A percentile compares a stretch with the other conserved stretches of the same genome.
These are phyloP conservation scores for Periplaneta americana DNA, from an alignment of 1,140 invertebrate species.

Conservation along the genomic window DNA sequence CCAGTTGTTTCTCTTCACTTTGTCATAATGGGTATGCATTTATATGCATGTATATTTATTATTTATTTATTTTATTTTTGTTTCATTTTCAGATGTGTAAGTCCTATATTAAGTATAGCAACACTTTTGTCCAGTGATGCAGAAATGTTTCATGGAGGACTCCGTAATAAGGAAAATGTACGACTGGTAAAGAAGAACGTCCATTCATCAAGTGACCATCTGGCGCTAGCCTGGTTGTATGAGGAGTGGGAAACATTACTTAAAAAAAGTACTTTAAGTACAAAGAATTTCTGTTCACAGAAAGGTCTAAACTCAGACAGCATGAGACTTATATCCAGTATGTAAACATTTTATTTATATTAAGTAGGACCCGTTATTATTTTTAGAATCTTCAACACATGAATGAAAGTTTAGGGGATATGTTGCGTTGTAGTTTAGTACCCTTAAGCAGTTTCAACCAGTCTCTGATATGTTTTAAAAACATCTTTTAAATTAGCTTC, in stretches of 20 bases:
- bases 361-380: not conserved
- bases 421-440: no score
- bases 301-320: conserved; percentile 36
- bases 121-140: conserved; percentile 29
- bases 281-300: conserved; percentile 34
- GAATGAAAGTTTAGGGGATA: no score
- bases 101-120: conserved; percentile 36
- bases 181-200: conserved; percentile 41
- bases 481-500: no score
- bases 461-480: no score
- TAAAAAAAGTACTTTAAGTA: conserved; percentile 22
- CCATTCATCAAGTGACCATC: conserved; percentile 47
- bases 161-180: conserved; percentile 32
- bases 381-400: no score
- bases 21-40: no score
- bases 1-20: no score
- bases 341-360: conserved; percentile 21
- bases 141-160: conserved; percentile 29
- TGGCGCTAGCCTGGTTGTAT: conserved; percentile 43
- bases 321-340: conserved; percentile 39
- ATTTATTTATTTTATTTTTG: not conserved
- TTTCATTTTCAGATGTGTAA: conserved; percentile 36
- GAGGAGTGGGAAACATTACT: conserved; percentile 36
- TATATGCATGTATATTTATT: no score
- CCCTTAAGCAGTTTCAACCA: no score